Evolutionary conservation across 1,140 invertebrate genomes (phyloP).

Genomic region (Spodoptera litura): DNA sequence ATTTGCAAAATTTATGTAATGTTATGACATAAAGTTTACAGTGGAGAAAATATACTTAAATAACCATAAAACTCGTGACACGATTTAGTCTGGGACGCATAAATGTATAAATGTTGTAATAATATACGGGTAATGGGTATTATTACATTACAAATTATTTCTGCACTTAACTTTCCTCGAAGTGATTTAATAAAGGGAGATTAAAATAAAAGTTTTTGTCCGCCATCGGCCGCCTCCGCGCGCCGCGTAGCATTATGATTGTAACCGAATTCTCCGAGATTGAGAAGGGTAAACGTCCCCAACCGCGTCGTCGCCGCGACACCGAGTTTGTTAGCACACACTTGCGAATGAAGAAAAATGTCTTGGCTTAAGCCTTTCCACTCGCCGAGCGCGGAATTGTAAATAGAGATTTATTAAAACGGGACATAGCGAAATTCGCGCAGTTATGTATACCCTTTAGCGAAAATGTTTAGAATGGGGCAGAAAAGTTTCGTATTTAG

Average conservation of each 20-base stretch:
- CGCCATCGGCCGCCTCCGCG: not conserved
- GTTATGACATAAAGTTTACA: too few species aligned
- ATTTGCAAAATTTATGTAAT: too few species aligned
- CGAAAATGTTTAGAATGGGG: constrained; percentile 52
- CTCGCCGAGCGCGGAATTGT: constrained; percentile 71
- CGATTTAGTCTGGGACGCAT: too few species aligned
- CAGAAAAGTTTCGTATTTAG: constrained; percentile 51
- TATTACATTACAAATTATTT: constrained; percentile 18
- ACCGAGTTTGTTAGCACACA: constrained; percentile 76
- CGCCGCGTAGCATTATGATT: constrained; percentile 50
- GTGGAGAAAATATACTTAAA: too few species aligned
- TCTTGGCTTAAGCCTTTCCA: constrained; percentile 79
- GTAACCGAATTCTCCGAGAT: constrained; percentile 65
- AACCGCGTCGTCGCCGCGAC: constrained; percentile 51
- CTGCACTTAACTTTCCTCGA: not conserved
- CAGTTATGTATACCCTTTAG: constrained; percentile 60
- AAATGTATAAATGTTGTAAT: too few species aligned
- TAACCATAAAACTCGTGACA: too few species aligned
- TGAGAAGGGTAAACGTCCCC: constrained; percentile 68
- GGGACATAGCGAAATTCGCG: constrained; percentile 68
- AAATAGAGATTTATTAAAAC: constrained; percentile 84
- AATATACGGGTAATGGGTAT: too few species aligned
- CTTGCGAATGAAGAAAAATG: constrained; percentile 83
- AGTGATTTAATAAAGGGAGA: constrained; percentile 43
- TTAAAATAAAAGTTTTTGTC: constrained; percentile 44